phyloP scores from a whole-genome alignment of 2,113 vertebrate species.

The Carassius gibelio region DNA sequence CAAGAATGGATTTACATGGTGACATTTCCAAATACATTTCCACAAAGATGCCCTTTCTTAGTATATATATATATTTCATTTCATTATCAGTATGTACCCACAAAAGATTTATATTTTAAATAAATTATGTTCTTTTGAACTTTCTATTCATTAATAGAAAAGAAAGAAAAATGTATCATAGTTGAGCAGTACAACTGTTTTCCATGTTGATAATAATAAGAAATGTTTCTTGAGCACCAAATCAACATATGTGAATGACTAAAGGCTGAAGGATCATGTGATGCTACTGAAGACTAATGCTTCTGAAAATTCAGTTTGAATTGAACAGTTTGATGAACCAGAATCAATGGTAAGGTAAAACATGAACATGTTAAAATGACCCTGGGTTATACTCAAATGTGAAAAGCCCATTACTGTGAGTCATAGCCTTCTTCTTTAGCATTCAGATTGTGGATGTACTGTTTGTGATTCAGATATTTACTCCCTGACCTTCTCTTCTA shows the following conservation, averaged over 20 bases:
- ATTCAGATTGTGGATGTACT: not conserved
- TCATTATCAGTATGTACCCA: not conserved
- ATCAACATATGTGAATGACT: too few species aligned
- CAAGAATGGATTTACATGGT: not conserved
- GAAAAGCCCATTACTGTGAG: not conserved
- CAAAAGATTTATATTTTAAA: too few species aligned
- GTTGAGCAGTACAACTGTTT: not conserved
- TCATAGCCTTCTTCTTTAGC: not conserved
- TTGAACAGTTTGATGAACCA: not conserved
- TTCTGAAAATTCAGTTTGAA: not conserved
- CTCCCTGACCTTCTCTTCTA: not conserved
- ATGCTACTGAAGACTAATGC: too few species aligned
- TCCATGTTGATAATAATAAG: too few species aligned
- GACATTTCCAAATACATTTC: not conserved
- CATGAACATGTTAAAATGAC: not conserved
- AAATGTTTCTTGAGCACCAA: too few species aligned
- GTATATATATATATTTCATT: too few species aligned
- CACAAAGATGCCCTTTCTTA: not conserved
- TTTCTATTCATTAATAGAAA: not conserved
- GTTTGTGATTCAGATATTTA: not conserved
- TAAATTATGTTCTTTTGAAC: not conserved
- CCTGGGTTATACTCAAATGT: not conserved
- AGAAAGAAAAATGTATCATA: not conserved
- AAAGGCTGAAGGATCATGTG: too few species aligned
- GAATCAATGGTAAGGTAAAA: not conserved